Conservation (phyloP, 2,888 invertebrate genomes). For the Proisotoma minuta region DNA sequence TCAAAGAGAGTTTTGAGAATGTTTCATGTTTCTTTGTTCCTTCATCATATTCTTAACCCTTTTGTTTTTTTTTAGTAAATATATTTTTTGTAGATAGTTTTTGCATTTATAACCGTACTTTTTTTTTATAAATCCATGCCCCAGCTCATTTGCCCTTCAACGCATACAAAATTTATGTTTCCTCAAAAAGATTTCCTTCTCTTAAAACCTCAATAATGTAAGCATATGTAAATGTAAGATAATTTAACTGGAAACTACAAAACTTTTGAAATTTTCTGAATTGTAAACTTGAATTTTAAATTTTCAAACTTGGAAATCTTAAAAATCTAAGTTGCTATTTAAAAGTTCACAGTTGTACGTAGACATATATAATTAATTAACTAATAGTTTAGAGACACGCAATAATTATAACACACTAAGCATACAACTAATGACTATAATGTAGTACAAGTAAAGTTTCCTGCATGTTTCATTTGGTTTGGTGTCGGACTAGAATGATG, state of each 20-base stretch:
- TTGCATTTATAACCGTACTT: not conserved
- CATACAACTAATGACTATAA: conserved; percentile 1
- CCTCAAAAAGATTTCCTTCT: not conserved
- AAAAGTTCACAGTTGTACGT: not conserved
- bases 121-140: not conserved
- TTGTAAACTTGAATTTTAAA: too few relatives aligned
- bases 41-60: not conserved
- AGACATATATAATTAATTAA: not conserved
- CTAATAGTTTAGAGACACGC: not conserved
- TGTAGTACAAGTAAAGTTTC: too few relatives aligned
- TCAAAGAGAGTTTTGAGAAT: conserved; percentile 3
- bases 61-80: not conserved
- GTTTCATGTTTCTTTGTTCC: conserved; percentile 1
- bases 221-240: too few relatives aligned
- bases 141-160: not conserved
- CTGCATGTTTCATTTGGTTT: not conserved
- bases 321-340: conserved; percentile 4
- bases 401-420: not conserved
- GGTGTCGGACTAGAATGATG: conserved; percentile 6
- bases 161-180: not conserved
- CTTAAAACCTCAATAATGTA: too few relatives aligned
- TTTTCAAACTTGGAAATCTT: conserved; percentile 3
- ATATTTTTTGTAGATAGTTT: not conserved
- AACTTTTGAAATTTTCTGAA: too few relatives aligned
- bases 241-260: not conserved